A percentile compares a stretch with the other conserved stretches of the same genome.
Evolutionary conservation across 2,113 vertebrate genomes (phyloP).

Genomic region (Prinia subflava): DNA sequence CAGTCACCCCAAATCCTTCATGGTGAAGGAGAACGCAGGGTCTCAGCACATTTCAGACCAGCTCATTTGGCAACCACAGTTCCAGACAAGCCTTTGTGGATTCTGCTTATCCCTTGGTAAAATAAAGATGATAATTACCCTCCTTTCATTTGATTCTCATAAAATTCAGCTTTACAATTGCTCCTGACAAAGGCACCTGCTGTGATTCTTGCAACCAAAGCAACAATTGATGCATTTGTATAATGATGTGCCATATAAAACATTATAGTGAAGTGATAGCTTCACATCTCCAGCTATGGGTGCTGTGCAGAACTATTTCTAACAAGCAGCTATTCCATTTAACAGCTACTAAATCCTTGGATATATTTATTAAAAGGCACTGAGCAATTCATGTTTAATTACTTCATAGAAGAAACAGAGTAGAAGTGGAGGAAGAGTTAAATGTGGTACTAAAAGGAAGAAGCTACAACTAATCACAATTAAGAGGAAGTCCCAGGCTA

Average conservation of each 20-base stretch:
- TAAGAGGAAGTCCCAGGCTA: conserved; percentile 82
- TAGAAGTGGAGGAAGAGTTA: conserved; percentile 75
- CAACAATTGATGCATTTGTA: neutral
- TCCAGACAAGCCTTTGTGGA: neutral
- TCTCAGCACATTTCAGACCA: neutral
- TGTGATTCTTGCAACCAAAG: conserved; percentile 31
- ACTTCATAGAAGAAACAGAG: conserved; percentile 73
- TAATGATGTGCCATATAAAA: neutral
- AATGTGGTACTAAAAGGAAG: conserved; percentile 75
- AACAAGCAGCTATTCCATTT: conserved; percentile 34
- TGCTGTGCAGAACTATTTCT: neutral
- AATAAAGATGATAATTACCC: neutral
- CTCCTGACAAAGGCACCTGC: neutral
- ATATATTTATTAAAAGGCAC: conserved; percentile 68
- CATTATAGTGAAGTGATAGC: neutral
- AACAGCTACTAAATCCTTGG: conserved; percentile 57
- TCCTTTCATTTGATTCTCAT: conserved; percentile 1
- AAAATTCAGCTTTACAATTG: conserved; percentile 25
- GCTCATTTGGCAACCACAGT: neutral
- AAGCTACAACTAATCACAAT: conserved; percentile 79
- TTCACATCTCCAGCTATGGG: neutral
- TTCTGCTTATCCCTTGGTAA: neutral
- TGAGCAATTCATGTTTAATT: conserved; percentile 73
- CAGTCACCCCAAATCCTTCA: neutral
- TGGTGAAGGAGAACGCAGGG: fast-evolving